Percentiles rank a stretch among this genome's conserved stretches.
These are phyloP conservation scores for Cebidichthys violaceus DNA, from an alignment of 2,113 vertebrate species.

Conservation along the genomic window DNA sequence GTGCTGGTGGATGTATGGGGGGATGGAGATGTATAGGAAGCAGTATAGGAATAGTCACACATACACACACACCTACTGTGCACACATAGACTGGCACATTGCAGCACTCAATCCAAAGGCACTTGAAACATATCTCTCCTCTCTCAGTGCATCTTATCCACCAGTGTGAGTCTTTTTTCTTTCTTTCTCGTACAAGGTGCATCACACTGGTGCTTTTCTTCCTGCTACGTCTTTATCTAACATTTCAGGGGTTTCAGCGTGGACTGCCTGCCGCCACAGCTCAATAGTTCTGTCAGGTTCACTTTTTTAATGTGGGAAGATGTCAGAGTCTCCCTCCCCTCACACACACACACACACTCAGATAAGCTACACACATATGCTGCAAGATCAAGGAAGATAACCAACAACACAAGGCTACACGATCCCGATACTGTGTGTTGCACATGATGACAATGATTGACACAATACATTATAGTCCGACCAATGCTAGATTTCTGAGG, in stretches of 20 bases:
- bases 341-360: slow-evolving; percentile 15
- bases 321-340: slow-evolving; percentile 48
- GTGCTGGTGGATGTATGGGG: slow-evolving; percentile 39
- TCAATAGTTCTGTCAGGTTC: slow-evolving; percentile 80
- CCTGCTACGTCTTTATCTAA: slow-evolving; percentile 74
- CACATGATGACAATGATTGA: neutral
- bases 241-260: slow-evolving; percentile 53
- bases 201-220: slow-evolving; percentile 66
- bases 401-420: neutral
- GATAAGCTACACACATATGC: slow-evolving; percentile 18
- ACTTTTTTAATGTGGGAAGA: slow-evolving; percentile 69
- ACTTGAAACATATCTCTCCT: slow-evolving; percentile 56
- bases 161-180: slow-evolving; percentile 33
- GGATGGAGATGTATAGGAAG: slow-evolving; percentile 13
- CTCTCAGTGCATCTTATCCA: slow-evolving; percentile 48
- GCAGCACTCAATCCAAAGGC: slow-evolving; percentile 37
- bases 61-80: neutral
- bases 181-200: slow-evolving; percentile 34
- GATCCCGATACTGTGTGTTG: neutral
- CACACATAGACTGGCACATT: neutral
- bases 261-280: slow-evolving; percentile 66
- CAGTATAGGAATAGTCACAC: slow-evolving; percentile 5
- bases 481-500: neutral
- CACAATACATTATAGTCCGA: neutral
- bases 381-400: slow-evolving; percentile 24